A percentile compares a stretch with the other conserved stretches of the same genome.
These are phyloP conservation scores for Synanthedon myopaeformis DNA, from an alignment of 2,888 invertebrate species.

Conservation along the genomic window DNA sequence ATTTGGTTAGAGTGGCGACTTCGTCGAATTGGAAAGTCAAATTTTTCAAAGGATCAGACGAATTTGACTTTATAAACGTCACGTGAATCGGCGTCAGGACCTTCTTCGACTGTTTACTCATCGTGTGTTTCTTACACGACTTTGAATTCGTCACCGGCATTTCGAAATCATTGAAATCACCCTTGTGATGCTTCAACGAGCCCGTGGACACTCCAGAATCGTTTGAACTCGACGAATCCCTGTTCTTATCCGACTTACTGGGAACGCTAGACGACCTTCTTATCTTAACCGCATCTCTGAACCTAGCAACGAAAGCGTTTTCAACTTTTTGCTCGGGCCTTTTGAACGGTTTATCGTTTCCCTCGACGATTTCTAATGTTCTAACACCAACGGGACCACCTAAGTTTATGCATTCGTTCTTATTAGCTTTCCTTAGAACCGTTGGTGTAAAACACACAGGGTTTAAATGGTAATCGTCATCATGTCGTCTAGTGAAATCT, in stretches of 20 bases:
- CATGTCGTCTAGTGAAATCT: slow-evolving; percentile 71
- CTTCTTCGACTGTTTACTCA: slow-evolving; percentile 55
- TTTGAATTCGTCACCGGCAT: slow-evolving; percentile 62
- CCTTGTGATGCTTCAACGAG: slow-evolving; percentile 72
- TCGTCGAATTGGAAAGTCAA: slow-evolving; percentile 75
- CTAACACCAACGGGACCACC: slow-evolving; percentile 19
- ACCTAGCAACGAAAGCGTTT: slow-evolving; percentile 48
- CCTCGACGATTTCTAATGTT: slow-evolving; percentile 24
- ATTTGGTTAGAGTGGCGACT: slow-evolving; percentile 69
- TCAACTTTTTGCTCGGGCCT: slow-evolving; percentile 55
- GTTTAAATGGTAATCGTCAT: slow-evolving; percentile 50
- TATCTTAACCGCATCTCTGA: slow-evolving; percentile 72
- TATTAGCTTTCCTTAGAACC: slow-evolving; percentile 46
- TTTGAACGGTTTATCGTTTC: slow-evolving; percentile 47
- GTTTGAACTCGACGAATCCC: slow-evolving; percentile 78
- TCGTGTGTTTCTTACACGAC: slow-evolving; percentile 53
- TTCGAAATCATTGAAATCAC: slow-evolving; percentile 74
- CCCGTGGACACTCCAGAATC: slow-evolving; percentile 79
- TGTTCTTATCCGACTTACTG: slow-evolving; percentile 75
- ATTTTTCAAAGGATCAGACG: slow-evolving; percentile 73
- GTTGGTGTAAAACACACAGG: slow-evolving; percentile 55
- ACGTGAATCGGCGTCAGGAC: slow-evolving; percentile 61
- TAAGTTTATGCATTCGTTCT: slow-evolving; percentile 50
- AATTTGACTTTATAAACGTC: slow-evolving; percentile 72
- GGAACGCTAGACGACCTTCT: slow-evolving; percentile 77